These are phyloP conservation scores for Spodoptera picta DNA, from an alignment of 2,888 invertebrate genomes.

Conservation along the genomic window DNA sequence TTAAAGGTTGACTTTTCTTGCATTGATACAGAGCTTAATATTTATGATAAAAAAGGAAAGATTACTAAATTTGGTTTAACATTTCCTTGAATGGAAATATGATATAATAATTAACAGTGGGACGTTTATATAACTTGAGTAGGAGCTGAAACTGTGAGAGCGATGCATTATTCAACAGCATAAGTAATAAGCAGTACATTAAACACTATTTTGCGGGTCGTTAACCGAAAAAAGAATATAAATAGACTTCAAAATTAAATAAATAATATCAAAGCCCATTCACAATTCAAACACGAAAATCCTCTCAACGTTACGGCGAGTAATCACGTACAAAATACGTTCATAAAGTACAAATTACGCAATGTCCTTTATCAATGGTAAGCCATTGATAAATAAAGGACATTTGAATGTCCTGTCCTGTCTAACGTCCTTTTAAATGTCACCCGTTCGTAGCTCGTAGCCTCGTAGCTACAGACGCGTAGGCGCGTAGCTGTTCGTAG, in stretches of 20 bases:
- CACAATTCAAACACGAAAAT: constrained; percentile 33
- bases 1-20: too few species aligned
- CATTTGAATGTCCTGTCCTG: constrained; percentile 52
- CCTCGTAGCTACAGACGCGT: constrained; percentile 53
- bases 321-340: constrained; percentile 23
- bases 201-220: background rate
- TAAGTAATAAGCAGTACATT: too few species aligned
- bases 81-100: too few species aligned
- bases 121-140: too few species aligned
- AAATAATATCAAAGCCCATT: background rate
- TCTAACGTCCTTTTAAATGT: constrained; percentile 46
- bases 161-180: too few species aligned
- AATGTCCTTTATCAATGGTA: constrained; percentile 49
- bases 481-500: constrained; percentile 55
- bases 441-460: constrained; percentile 57
- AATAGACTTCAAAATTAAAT: background rate
- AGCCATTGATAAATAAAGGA: constrained; percentile 53
- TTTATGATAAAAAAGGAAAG: too few species aligned
- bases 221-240: background rate
- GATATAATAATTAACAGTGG: too few species aligned
- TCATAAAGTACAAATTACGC: constrained; percentile 27
- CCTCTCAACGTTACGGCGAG: constrained; percentile 31
- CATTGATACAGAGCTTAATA: too few species aligned
- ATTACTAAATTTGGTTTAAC: too few species aligned
- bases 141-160: too few species aligned